Percentiles rank a stretch among this genome's conserved stretches.
phyloP scores from a whole-genome alignment of 1,140 invertebrate genomes.

The Microplitis mediator region DNA sequence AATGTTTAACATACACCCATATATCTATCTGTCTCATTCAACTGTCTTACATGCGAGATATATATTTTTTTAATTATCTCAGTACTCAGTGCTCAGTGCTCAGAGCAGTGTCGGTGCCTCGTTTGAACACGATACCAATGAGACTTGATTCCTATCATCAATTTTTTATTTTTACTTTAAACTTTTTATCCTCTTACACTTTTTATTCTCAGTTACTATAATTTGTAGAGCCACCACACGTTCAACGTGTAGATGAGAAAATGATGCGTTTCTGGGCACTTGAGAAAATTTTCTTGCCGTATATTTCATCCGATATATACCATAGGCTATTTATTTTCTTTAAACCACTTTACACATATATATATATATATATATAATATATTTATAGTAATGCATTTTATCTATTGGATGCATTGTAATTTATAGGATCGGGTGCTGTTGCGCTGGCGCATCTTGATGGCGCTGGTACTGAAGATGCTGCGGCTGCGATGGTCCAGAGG shows the following conservation, averaged over 20 bases:
- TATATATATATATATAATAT: not conserved
- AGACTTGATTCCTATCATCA: too few species aligned
- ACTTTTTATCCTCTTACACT: too few species aligned
- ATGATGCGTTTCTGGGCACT: too few species aligned
- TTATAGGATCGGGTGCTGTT: slow-evolving; percentile 82
- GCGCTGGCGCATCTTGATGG: slow-evolving; percentile 90
- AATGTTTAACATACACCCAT: slow-evolving; percentile 5
- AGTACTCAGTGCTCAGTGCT: not conserved
- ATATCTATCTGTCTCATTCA: slow-evolving; percentile 17
- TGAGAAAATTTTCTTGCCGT: too few species aligned
- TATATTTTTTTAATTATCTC: not conserved
- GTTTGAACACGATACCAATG: slow-evolving; percentile 7
- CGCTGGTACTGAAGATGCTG: slow-evolving; percentile 80
- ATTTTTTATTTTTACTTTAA: too few species aligned
- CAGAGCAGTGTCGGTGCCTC: slow-evolving; percentile 13
- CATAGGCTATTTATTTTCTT: not conserved
- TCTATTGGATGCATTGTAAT: not conserved
- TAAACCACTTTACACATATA: not conserved
- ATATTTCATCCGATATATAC: too few species aligned
- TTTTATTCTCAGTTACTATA: too few species aligned
- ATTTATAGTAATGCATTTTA: not conserved
- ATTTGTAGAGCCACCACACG: too few species aligned
- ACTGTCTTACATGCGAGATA: not conserved
- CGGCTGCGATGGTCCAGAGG: slow-evolving; percentile 77
- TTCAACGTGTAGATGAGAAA: too few species aligned